Evolutionary conservation across 2,888 invertebrate species (phyloP), one percentile per base, ranked within the genome.

Genomic region (Ypsolopha scabrella): DNA sequence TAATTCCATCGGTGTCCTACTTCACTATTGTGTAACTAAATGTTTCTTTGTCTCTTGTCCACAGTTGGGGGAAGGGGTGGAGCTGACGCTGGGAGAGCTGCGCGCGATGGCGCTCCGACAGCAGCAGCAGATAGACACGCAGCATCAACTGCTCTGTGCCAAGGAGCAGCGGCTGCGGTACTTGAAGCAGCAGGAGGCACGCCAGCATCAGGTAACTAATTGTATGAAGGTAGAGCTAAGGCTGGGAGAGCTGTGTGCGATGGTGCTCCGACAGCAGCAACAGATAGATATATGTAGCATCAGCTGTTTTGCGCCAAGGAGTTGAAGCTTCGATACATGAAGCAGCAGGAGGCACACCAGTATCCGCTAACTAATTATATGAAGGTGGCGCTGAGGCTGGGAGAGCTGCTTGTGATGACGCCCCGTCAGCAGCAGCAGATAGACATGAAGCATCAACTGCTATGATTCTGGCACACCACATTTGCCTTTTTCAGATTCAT

Each of bases 331-430:
- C 92, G 97, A 74, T 97, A 95, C 88, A 91, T 98, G 68, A 96
- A 96, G 86, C 96, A 96, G 79, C 96, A 97, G 79, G 97, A 97
- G 82, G 92, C 92, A 60, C 87, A 91, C 60, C 92, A 91, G 72
- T 91, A 91, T 61, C 87, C 90, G 78, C 90, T 87, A 58, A 48
- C 41, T 45, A 10, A n/a, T 33, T 37, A 6, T 8, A 11, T 8
- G 11, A 11, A 43, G 87, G 93, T 92, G 90, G 92, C 92, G 93
- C 90, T 94, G 90, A 94, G 94, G 80, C 90, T 97, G 90, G 92
- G 93, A 82, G 97, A 98, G 91, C 93, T 98, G 89, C 96, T 97
- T 90, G 96, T 96, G 82, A 97, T 98, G 96, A 98, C 98, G 80
- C 91, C 95, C 80, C 91, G 97, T 73, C 98, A 98, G 89, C 97